Evolutionary conservation across 1,140 invertebrate species (phyloP).

Genomic region (Micrasema longulum): DNA sequence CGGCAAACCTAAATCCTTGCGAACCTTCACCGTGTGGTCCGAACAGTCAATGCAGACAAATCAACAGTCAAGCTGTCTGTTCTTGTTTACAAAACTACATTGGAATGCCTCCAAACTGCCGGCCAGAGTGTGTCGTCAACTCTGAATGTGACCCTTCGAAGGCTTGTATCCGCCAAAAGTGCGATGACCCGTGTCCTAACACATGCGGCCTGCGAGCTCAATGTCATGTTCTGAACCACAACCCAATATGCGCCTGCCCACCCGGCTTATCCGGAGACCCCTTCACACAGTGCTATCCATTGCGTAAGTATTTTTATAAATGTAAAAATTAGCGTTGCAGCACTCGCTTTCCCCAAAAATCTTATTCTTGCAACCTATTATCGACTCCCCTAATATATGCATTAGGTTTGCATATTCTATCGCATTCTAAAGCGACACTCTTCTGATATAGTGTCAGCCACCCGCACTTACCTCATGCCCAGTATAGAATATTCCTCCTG

Average conservation of each 20-base stretch:
- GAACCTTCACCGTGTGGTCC: slow-evolving; percentile 81
- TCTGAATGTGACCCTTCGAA: slow-evolving; percentile 77
- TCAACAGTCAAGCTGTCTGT: slow-evolving; percentile 80
- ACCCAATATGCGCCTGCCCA: slow-evolving; percentile 79
- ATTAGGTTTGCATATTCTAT: no score
- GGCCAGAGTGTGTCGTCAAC: slow-evolving; percentile 81
- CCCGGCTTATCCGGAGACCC: slow-evolving; percentile 81
- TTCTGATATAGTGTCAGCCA: no score
- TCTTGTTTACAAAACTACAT: slow-evolving; percentile 78
- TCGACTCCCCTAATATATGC: no score
- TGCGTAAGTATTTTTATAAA: slow-evolving; percentile 57
- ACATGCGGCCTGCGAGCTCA: slow-evolving; percentile 80
- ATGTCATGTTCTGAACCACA: slow-evolving; percentile 77
- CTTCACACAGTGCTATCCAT: slow-evolving; percentile 70
- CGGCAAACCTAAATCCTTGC: slow-evolving; percentile 74
- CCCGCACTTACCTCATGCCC: no score
- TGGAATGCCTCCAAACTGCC: slow-evolving; percentile 79
- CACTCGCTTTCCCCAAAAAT: no score
- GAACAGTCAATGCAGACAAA: slow-evolving; percentile 79
- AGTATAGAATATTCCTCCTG: no score
- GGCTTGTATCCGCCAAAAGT: slow-evolving; percentile 83
- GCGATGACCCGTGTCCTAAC: slow-evolving; percentile 82
- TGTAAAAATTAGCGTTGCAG: no score
- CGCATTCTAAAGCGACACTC: no score
- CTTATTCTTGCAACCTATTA: no score